Evolutionary conservation across 2,797 vertebrate species (phyloP).

Genomic region (Bucorvus abyssinicus): DNA sequence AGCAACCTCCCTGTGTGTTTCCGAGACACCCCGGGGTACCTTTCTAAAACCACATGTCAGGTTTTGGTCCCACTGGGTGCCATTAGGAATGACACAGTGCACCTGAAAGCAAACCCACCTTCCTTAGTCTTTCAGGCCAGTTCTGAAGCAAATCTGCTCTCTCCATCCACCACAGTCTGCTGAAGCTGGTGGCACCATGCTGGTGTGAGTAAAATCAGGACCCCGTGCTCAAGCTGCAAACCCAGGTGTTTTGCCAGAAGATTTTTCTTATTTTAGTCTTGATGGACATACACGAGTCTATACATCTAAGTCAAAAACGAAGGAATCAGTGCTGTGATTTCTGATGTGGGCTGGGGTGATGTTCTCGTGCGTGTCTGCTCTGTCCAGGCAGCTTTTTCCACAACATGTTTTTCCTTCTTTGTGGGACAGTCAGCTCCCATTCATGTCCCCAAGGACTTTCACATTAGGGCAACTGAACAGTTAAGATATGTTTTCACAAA

Average conservation of each 20-base stretch:
- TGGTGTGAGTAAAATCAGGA: background rate
- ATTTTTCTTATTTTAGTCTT: background rate
- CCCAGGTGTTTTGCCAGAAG: background rate
- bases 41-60: background rate
- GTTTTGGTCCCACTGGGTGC: background rate
- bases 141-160: background rate
- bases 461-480: background rate
- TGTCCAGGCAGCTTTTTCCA: background rate
- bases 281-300: background rate
- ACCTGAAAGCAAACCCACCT: background rate
- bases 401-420: background rate
- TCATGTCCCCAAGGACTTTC: background rate
- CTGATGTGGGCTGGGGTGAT: fast-evolving
- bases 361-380: background rate
- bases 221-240: background rate
- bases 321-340: background rate
- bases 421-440: background rate
- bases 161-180: background rate
- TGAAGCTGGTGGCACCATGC: background rate
- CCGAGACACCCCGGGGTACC: fast-evolving
- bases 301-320: background rate
- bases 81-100: background rate
- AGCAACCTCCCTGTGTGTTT: background rate
- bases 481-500: background rate
- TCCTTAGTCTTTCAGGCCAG: background rate